Evolutionary conservation across 37 sponge, comb jelly and placozoan species (phyloP).

Genomic region (Aplysina aerophoba): DNA sequence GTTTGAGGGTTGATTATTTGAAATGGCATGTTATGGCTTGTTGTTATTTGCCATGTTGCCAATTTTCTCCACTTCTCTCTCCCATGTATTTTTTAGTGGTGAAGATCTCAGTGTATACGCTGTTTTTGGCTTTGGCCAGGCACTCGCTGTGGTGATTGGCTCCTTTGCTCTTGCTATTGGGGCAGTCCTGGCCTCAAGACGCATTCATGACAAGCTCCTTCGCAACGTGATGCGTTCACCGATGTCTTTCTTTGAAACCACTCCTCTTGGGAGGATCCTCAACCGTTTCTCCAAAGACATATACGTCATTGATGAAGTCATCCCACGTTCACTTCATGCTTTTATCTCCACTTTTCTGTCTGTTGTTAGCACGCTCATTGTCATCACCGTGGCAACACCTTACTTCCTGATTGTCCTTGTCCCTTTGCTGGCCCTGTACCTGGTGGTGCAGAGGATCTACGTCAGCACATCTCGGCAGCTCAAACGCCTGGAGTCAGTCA

Average conservation of each 20-base stretch:
- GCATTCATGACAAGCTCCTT: slow-evolving; percentile 67
- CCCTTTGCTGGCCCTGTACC: slow-evolving; percentile 23
- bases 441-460: slow-evolving; percentile 53
- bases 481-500: slow-evolving; percentile 75
- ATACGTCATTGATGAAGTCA: slow-evolving; percentile 76
- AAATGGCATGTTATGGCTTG: no score
- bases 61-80: no score
- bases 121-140: slow-evolving; percentile 60
- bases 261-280: slow-evolving; percentile 89
- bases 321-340: slow-evolving; percentile 68
- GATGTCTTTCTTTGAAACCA: slow-evolving; percentile 95
- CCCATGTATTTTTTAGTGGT: slow-evolving; percentile 20
- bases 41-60: no score
- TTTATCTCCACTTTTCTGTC: slow-evolving; percentile 65
- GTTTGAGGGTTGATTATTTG: no score
- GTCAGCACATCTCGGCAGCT: slow-evolving; percentile 77
- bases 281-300: slow-evolving; percentile 97
- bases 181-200: slow-evolving; percentile 59
- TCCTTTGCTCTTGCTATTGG: slow-evolving; percentile 64
- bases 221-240: slow-evolving; percentile 79
- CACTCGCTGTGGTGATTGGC: slow-evolving; percentile 22
- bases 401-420: slow-evolving; percentile 55
- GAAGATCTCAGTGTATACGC: slow-evolving; percentile 80
- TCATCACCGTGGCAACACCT: slow-evolving; percentile 67
- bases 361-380: slow-evolving; percentile 65